A percentile compares a stretch with the other conserved stretches of the same genome.
Evolutionary conservation across 2,888 invertebrate species (phyloP).

Genomic region (Hydropsyche betteni): DNA sequence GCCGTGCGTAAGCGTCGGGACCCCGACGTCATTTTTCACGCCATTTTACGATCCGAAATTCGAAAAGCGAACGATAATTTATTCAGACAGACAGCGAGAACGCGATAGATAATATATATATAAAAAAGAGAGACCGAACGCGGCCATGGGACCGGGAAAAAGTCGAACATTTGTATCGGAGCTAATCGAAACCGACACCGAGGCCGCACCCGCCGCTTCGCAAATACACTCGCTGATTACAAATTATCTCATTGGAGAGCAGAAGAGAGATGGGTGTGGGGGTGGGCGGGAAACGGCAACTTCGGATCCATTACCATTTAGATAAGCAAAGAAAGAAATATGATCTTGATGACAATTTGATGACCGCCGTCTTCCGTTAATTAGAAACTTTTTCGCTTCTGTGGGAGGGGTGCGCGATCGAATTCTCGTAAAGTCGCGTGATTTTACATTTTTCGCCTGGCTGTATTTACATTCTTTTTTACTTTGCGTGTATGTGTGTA

Average conservation of each 20-base stretch:
- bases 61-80: constrained; percentile 26
- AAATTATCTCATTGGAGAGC: constrained; percentile 40
- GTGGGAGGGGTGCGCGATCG: constrained; percentile 21
- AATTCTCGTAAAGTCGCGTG: constrained; percentile 16
- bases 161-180: constrained; percentile 35
- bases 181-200: constrained; percentile 44
- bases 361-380: constrained; percentile 50
- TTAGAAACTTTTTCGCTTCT: constrained; percentile 48
- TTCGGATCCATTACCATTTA: constrained; percentile 49
- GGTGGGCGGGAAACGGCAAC: constrained; percentile 16
- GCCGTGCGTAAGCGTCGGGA: constrained; percentile 1
- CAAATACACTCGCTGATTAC: constrained; percentile 42
- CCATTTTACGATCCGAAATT: constrained; percentile 22
- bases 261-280: neutral
- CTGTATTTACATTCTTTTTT: no score
- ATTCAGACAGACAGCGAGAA: constrained; percentile 8
- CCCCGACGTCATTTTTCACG: constrained; percentile 1
- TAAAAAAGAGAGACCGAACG: neutral
- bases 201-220: constrained; percentile 31
- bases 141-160: constrained; percentile 1
- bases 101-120: neutral
- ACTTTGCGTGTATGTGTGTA: no score
- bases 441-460: neutral
- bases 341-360: constrained; percentile 52
- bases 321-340: constrained; percentile 49